Evolutionary conservation across 2,113 vertebrate species (phyloP).

Genomic region (Asarcornis scutulata): DNA sequence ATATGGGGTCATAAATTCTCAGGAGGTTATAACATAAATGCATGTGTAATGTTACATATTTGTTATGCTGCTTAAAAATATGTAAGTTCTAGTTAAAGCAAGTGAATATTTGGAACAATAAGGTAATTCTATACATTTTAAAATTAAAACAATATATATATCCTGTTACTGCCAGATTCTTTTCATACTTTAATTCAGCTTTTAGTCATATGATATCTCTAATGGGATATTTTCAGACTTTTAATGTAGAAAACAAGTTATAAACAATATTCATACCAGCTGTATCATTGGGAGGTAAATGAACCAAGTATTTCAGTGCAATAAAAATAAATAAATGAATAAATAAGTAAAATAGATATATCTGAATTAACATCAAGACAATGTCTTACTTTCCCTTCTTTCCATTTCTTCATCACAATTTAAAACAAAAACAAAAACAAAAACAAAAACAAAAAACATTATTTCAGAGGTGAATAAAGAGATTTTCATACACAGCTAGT

Average conservation of each 20-base stretch:
- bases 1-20: not conserved
- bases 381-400: not conserved
- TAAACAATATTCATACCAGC: slow-evolving; percentile 62
- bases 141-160: slow-evolving; percentile 65
- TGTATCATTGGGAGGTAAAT: slow-evolving; percentile 50
- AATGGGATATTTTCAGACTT: slow-evolving; percentile 65
- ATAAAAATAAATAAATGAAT: slow-evolving; percentile 2
- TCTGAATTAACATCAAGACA: not conserved
- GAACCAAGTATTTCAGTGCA: slow-evolving; percentile 13
- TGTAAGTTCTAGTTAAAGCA: slow-evolving; percentile 27
- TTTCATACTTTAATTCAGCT: slow-evolving; percentile 73
- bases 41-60: slow-evolving; percentile 61
- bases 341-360: not conserved
- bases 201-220: slow-evolving; percentile 72
- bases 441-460: not conserved
- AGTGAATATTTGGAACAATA: slow-evolving; percentile 73
- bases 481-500: not conserved
- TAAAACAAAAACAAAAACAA: not conserved
- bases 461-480: not conserved
- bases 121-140: slow-evolving; percentile 70
- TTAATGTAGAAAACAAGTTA: slow-evolving; percentile 61
- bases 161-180: slow-evolving; percentile 68
- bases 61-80: slow-evolving; percentile 65
- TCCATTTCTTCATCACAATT: not conserved
- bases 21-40: slow-evolving; percentile 53